phyloP scores from a whole-genome alignment of 2,888 invertebrate genomes.

The Trissoscelio sp. region DNA sequence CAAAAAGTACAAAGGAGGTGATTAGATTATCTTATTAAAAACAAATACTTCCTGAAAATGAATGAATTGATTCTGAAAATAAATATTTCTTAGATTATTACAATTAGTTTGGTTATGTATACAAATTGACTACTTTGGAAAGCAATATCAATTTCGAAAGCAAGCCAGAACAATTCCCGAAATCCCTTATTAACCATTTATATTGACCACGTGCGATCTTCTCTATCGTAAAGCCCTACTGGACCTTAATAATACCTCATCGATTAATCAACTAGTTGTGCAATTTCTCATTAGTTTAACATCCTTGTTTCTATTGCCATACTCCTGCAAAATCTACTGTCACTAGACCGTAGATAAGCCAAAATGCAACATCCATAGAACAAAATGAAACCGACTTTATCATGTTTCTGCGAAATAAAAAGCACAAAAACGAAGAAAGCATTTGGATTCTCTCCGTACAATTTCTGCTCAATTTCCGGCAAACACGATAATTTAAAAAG shows the following conservation, averaged over 20 bases:
- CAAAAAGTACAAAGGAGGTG: too few relatives aligned
- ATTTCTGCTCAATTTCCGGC: constrained; percentile 27
- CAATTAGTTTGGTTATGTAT: too few relatives aligned
- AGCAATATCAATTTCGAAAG: neutral
- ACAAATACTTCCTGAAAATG: too few relatives aligned
- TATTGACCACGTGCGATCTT: neutral
- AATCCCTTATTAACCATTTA: neutral
- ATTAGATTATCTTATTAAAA: too few relatives aligned
- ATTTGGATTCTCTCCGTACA: constrained; percentile 3
- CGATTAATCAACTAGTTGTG: constrained; percentile 2
- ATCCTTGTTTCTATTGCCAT: neutral
- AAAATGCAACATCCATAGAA: neutral
- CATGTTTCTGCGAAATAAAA: constrained; percentile 18
- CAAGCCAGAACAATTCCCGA: neutral
- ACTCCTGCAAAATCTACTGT: neutral
- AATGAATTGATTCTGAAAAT: too few relatives aligned
- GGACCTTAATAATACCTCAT: neutral
- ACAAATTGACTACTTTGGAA: neutral
- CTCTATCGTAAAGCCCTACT: neutral
- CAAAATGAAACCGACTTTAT: constrained; percentile 22
- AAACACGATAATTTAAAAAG: constrained; percentile 27
- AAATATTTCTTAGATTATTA: too few relatives aligned
- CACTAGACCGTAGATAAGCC: neutral
- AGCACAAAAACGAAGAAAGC: too few relatives aligned
- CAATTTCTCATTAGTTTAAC: constrained; percentile 9